phyloP scores from a whole-genome alignment of 2,888 invertebrate species.

The Polydesmus complanatus region DNA sequence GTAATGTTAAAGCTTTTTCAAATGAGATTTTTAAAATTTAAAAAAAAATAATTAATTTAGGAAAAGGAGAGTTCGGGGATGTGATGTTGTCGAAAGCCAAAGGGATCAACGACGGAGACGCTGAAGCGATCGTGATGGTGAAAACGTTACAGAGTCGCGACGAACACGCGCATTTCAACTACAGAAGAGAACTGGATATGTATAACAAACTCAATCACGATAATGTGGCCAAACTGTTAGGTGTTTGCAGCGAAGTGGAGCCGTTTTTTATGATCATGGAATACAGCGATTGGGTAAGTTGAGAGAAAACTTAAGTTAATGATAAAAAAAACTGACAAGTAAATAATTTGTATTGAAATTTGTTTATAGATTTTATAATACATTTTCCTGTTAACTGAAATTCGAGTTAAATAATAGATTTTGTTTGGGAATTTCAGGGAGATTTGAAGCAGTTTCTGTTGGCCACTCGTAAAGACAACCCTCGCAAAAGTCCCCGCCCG shows the following conservation, averaged over 20 bases:
- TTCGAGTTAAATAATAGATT: background rate
- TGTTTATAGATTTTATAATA: background rate
- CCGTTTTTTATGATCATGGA: slow-evolving; percentile 81
- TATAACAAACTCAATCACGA: slow-evolving; percentile 69
- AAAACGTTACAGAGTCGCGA: slow-evolving; percentile 50
- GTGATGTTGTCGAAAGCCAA: slow-evolving; percentile 59
- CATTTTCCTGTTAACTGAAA: background rate
- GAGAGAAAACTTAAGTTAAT: background rate
- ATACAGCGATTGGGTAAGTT: slow-evolving; percentile 79
- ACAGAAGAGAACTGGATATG: slow-evolving; percentile 76
- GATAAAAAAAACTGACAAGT: background rate
- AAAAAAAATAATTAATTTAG: slow-evolving; percentile 31
- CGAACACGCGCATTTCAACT: slow-evolving; percentile 62
- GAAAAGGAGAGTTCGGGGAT: slow-evolving; percentile 85
- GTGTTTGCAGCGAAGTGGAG: slow-evolving; percentile 54
- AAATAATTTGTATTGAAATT: background rate
- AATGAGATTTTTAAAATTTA: slow-evolving; percentile 7
- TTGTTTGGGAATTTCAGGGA: slow-evolving; percentile 44
- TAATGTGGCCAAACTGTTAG: slow-evolving; percentile 61
- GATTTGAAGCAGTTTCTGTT: slow-evolving; percentile 62
- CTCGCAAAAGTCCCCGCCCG: slow-evolving; percentile 38
- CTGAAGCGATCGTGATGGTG: slow-evolving; percentile 46
- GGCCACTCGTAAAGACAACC: slow-evolving; percentile 42
- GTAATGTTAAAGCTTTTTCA: slow-evolving; percentile 24
- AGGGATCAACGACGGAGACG: slow-evolving; percentile 31